A percentile compares a stretch with the other conserved stretches of the same genome.
These are phyloP conservation scores for Drosophila anomelani DNA, from an alignment of 2,888 invertebrate species.

Conservation along the genomic window DNA sequence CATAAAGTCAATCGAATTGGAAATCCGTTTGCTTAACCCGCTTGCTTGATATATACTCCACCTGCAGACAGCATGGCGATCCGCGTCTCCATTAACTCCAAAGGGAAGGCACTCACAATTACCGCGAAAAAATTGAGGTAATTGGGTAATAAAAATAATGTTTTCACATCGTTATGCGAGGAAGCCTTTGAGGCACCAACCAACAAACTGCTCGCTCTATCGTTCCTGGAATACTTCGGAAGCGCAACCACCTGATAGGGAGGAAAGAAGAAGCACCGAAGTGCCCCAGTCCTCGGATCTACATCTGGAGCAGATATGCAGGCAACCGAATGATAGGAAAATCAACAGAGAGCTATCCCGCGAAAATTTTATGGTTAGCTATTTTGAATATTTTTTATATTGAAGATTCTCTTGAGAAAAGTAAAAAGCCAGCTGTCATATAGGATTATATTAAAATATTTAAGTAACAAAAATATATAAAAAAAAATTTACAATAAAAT, in stretches of 20 bases:
- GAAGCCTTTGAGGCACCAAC: slow-evolving; percentile 25
- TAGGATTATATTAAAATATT: neutral
- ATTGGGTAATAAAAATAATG: slow-evolving; percentile 83
- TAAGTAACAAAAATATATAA: too few relatives aligned
- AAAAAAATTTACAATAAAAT: too few relatives aligned
- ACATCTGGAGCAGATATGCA: slow-evolving; percentile 24
- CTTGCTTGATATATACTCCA: slow-evolving; percentile 30
- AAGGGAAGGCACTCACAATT: slow-evolving; percentile 66
- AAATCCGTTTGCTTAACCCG: slow-evolving; percentile 75
- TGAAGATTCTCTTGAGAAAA: neutral
- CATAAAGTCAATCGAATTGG: slow-evolving; percentile 75
- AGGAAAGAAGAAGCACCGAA: slow-evolving; percentile 18
- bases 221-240: slow-evolving; percentile 36
- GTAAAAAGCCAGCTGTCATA: neutral
- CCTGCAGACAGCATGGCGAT: slow-evolving; percentile 62
- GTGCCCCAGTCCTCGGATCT: slow-evolving; percentile 12
- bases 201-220: slow-evolving; percentile 45
- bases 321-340: slow-evolving; percentile 27
- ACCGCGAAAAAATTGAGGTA: slow-evolving; percentile 82
- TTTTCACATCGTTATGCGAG: slow-evolving; percentile 77
- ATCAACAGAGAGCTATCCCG: slow-evolving; percentile 16
- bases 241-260: slow-evolving; percentile 44
- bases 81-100: slow-evolving; percentile 25
- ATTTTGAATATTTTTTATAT: neutral
- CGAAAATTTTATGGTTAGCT: slow-evolving; percentile 1